Conservation (phyloP, 1,140 invertebrate species). For the Ostrea denselamellosa region DNA sequence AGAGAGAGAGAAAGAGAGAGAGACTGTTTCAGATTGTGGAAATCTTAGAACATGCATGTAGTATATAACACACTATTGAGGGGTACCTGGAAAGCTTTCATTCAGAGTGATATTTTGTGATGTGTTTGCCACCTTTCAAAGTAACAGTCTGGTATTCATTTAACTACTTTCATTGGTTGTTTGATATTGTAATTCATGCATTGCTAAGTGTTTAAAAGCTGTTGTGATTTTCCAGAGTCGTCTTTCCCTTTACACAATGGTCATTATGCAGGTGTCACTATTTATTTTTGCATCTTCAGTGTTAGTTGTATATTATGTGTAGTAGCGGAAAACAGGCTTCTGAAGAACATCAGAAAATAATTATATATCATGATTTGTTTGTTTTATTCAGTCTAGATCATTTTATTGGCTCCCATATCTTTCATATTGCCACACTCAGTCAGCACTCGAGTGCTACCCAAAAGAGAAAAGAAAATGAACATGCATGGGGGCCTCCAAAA, state of each 20-base stretch:
- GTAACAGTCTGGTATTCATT: too few relatives aligned
- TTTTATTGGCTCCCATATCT: slow-evolving; percentile 30
- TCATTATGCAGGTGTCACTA: slow-evolving; percentile 32
- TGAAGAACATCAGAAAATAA: slow-evolving; percentile 20
- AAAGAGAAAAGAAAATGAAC: slow-evolving; percentile 16
- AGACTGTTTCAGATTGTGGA: too few relatives aligned
- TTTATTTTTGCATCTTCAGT: slow-evolving; percentile 31
- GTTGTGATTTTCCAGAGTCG: background rate
- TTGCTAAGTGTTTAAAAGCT: background rate
- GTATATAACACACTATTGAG: too few relatives aligned
- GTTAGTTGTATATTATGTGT: background rate
- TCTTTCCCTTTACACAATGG: background rate
- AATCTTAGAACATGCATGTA: too few relatives aligned
- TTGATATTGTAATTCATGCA: background rate
- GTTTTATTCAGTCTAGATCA: slow-evolving; percentile 7
- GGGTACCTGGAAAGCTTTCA: too few relatives aligned
- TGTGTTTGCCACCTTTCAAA: too few relatives aligned
- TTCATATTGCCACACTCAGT: slow-evolving; percentile 17
- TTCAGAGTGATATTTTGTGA: too few relatives aligned
- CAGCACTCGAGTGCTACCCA: background rate
- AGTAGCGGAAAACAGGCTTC: background rate
- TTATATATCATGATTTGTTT: slow-evolving; percentile 36
- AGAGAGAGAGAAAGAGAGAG: too few relatives aligned
- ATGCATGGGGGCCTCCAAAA: slow-evolving; percentile 22
- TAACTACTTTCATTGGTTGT: background rate